phyloP scores from a whole-genome alignment of 53 echinoderm and acorn worm species.

The Paelopatides confundens region DNA sequence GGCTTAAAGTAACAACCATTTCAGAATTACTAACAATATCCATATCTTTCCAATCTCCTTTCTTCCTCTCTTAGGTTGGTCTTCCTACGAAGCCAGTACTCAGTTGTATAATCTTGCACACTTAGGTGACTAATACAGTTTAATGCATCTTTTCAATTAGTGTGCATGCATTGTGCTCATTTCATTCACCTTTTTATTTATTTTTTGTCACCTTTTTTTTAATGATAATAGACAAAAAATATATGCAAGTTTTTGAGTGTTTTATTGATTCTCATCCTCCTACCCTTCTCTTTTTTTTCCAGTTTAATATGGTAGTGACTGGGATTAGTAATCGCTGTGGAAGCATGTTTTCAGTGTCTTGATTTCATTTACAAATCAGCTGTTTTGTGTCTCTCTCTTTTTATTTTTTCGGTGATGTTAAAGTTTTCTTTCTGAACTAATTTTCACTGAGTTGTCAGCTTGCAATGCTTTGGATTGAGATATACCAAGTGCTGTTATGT shows the following conservation, averaged over 20 bases:
- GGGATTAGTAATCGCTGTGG: neutral
- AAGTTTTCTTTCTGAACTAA: too few relatives aligned
- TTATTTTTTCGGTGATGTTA: too few relatives aligned
- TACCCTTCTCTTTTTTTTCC: too few relatives aligned
- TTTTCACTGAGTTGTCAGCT: too few relatives aligned
- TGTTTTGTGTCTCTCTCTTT: neutral
- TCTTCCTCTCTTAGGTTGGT: slow-evolving; percentile 82
- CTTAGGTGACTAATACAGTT: slow-evolving; percentile 93
- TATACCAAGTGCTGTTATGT: too few relatives aligned
- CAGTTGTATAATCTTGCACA: slow-evolving; percentile 98
- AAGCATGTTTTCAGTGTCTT: neutral
- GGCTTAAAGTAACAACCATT: neutral
- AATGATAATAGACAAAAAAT: neutral
- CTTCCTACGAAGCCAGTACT: slow-evolving; percentile 95
- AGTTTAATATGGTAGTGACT: too few relatives aligned
- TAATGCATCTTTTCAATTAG: slow-evolving; percentile 44
- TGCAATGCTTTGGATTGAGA: too few relatives aligned
- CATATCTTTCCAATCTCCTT: slow-evolving; percentile 3
- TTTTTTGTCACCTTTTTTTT: slow-evolving; percentile 28
- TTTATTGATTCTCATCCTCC: neutral
- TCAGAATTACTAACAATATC: neutral
- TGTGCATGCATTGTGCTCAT: slow-evolving; percentile 44
- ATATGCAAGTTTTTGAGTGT: neutral
- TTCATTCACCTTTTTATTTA: neutral
- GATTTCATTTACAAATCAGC: neutral